These are phyloP conservation scores for Gryon sp. DNA, from an alignment of 1,140 invertebrate species.

Conservation along the genomic window DNA sequence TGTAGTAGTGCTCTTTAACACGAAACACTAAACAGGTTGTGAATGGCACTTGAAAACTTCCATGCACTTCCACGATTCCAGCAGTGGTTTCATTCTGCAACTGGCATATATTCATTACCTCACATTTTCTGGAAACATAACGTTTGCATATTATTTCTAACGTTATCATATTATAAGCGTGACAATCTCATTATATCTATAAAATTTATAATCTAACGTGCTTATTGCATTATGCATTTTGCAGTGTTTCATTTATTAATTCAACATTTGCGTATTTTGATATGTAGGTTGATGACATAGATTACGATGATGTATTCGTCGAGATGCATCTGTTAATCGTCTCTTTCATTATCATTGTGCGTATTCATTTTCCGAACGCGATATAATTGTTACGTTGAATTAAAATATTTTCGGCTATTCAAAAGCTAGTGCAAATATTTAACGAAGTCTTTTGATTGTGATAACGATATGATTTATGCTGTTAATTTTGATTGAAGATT, in stretches of 20 bases:
- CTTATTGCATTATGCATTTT: slow-evolving; percentile 48
- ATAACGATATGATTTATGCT: neutral
- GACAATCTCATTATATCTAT: slow-evolving; percentile 58
- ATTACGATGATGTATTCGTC: slow-evolving; percentile 12
- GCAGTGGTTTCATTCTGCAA: slow-evolving; percentile 46
- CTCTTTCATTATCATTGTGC: slow-evolving; percentile 16
- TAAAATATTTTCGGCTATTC: slow-evolving; percentile 13
- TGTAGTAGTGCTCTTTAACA: slow-evolving; percentile 46
- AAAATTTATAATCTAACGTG: slow-evolving; percentile 48
- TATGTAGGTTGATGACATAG: slow-evolving; percentile 10
- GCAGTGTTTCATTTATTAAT: slow-evolving; percentile 47
- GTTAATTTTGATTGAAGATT: slow-evolving; percentile 4
- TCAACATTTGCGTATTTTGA: slow-evolving; percentile 14
- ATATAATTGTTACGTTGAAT: slow-evolving; percentile 22
- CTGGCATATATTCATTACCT: slow-evolving; percentile 60
- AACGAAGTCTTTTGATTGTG: neutral
- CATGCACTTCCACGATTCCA: slow-evolving; percentile 51
- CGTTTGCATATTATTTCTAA: slow-evolving; percentile 62
- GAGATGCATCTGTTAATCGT: slow-evolving; percentile 18
- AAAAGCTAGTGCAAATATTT: slow-evolving; percentile 5
- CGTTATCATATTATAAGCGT: slow-evolving; percentile 55
- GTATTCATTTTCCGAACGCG: slow-evolving; percentile 1
- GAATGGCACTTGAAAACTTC: slow-evolving; percentile 62
- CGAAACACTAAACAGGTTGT: slow-evolving; percentile 57
- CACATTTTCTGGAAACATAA: slow-evolving; percentile 55